These are phyloP conservation scores for Galeopterus variegatus DNA, from an alignment of 2,113 vertebrate species.

Conservation along the genomic window DNA sequence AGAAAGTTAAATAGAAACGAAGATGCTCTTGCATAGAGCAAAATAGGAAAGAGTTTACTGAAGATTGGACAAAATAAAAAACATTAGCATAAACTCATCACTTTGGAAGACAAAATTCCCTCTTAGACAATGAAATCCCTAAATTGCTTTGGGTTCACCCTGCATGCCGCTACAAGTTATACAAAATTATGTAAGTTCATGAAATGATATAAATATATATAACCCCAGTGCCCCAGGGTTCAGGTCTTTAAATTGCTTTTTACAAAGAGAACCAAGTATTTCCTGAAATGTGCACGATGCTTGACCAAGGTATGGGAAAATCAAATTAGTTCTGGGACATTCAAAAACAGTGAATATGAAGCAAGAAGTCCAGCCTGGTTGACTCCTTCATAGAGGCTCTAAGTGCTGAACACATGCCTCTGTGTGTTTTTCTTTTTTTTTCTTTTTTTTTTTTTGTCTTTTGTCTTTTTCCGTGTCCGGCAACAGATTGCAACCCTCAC, in stretches of 20 bases:
- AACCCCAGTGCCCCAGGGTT: neutral
- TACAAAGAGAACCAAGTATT: neutral
- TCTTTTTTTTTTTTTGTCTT: conserved; percentile 48
- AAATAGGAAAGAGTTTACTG: conserved; percentile 33
- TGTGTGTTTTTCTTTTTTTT: neutral
- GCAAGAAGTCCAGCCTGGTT: neutral
- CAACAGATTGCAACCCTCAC: too few species aligned
- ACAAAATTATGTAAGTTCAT: conserved; percentile 16
- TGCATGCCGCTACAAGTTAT: neutral
- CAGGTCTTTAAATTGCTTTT: conserved; percentile 31
- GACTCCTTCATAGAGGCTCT: neutral
- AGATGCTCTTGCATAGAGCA: conserved; percentile 30
- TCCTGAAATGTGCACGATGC: neutral
- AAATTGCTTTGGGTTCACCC: neutral
- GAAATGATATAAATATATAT: neutral
- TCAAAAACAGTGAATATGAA: conserved; percentile 11
- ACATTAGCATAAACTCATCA: neutral
- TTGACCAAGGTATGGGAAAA: conserved; percentile 11
- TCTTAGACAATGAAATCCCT: neutral
- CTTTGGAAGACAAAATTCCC: conserved; percentile 54
- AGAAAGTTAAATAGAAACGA: conserved; percentile 50
- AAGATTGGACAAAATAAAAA: conserved; percentile 33
- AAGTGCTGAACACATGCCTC: neutral
- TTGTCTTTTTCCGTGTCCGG: too few species aligned
- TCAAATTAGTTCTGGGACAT: neutral